Evolutionary conservation across 2,113 vertebrate genomes (phyloP).

Genomic region (Morone chrysops): DNA sequence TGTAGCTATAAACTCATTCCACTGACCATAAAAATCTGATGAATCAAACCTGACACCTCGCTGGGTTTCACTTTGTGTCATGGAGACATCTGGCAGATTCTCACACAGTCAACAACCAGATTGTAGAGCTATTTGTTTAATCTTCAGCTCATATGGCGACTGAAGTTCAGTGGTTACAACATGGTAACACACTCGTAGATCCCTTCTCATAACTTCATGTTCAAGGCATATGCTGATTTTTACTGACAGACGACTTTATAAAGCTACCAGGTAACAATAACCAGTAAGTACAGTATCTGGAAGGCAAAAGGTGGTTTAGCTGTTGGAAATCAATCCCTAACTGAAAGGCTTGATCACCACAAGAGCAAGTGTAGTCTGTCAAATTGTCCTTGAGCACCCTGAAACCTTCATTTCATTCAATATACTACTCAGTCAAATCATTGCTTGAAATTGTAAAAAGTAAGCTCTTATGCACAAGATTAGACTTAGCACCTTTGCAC

Average conservation of each 20-base stretch:
- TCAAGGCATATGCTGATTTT: background rate
- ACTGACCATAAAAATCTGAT: slow-evolving; percentile 37
- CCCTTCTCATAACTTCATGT: background rate
- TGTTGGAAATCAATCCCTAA: background rate
- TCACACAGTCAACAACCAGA: background rate
- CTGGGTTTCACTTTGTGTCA: slow-evolving; percentile 10
- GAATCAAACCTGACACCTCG: slow-evolving; percentile 33
- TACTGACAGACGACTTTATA: background rate
- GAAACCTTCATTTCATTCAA: background rate
- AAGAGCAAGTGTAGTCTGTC: background rate
- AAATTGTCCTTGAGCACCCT: background rate
- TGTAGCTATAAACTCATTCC: slow-evolving; percentile 51
- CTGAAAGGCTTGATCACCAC: background rate
- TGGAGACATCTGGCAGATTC: slow-evolving; percentile 39
- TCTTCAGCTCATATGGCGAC: background rate
- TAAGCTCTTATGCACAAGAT: background rate
- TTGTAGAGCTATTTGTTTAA: slow-evolving; percentile 12
- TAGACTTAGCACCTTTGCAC: too few relatives aligned
- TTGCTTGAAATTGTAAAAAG: background rate
- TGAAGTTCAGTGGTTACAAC: background rate
- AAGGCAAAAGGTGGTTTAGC: too few relatives aligned
- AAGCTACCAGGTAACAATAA: background rate
- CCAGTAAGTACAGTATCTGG: too few relatives aligned
- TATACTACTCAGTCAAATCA: background rate
- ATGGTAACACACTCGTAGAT: too few relatives aligned